Evolutionary conservation across 2,113 vertebrate genomes (phyloP).

Genomic region (Mesitornis unicolor): DNA sequence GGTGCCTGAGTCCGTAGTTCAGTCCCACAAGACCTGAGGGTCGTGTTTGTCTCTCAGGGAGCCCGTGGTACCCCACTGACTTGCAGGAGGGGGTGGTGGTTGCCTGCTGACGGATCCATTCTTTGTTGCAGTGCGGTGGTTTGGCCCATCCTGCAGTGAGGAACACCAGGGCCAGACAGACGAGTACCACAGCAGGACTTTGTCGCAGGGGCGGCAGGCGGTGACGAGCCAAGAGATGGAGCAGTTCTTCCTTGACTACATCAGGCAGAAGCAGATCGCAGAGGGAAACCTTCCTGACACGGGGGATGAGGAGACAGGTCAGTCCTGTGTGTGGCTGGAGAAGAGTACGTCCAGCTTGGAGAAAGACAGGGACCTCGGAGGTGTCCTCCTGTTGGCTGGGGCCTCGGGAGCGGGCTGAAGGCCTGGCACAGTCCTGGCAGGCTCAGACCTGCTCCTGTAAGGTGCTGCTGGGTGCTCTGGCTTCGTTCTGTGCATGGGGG

Average conservation of each 20-base stretch:
- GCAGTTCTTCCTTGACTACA: constrained; percentile 81
- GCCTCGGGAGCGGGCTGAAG: background rate
- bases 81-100: accelerated
- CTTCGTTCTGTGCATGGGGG: background rate
- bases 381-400: background rate
- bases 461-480: background rate
- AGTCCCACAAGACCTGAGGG: background rate
- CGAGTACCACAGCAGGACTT: background rate
- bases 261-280: constrained; percentile 82
- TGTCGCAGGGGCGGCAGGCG: background rate
- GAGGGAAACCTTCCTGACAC: constrained; percentile 77
- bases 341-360: background rate
- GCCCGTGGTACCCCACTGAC: background rate
- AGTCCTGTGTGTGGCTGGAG: background rate
- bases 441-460: constrained; percentile 11
- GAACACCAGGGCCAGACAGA: background rate
- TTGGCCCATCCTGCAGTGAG: constrained; percentile 12
- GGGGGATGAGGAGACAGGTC: constrained; percentile 66
- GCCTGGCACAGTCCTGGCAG: background rate
- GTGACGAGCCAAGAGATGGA: constrained; percentile 58
- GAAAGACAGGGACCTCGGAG: background rate
- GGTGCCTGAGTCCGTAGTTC: background rate
- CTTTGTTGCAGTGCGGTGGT: constrained; percentile 78
- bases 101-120: background rate
- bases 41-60: accelerated